Evolutionary conservation across 2,113 vertebrate species (phyloP).

Genomic region (Microcebus lehilahytsara): DNA sequence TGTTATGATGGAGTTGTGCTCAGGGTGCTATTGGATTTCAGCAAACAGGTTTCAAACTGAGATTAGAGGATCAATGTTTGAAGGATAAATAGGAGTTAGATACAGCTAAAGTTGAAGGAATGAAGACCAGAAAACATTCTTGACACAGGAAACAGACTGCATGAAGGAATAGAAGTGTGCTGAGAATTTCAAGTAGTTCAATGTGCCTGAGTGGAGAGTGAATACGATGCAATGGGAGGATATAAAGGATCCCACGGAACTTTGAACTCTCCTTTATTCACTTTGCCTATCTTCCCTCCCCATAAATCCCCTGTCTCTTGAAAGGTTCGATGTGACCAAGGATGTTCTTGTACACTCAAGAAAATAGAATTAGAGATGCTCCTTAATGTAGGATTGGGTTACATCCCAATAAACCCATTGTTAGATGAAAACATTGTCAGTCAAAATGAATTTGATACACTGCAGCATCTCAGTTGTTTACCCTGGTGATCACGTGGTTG

Average conservation of each 20-base stretch:
- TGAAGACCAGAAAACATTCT: background rate
- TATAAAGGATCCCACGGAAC: background rate
- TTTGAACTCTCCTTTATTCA: background rate
- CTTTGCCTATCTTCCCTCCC: background rate
- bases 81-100: constrained; percentile 5
- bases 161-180: background rate
- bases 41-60: background rate
- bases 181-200: constrained; percentile 37
- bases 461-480: background rate
- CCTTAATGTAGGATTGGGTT: background rate
- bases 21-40: background rate
- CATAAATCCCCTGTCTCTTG: background rate
- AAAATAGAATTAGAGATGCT: background rate
- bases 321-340: background rate
- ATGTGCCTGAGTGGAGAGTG: background rate
- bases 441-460: background rate
- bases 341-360: background rate
- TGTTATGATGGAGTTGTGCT: background rate
- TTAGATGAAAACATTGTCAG: background rate
- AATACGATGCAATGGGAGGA: background rate
- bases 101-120: background rate
- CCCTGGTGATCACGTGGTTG: background rate
- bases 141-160: background rate
- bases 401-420: background rate
- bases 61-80: background rate